Conservation (phyloP, 2,888 invertebrate genomes). For the Stenotaenia linearis region DNA sequence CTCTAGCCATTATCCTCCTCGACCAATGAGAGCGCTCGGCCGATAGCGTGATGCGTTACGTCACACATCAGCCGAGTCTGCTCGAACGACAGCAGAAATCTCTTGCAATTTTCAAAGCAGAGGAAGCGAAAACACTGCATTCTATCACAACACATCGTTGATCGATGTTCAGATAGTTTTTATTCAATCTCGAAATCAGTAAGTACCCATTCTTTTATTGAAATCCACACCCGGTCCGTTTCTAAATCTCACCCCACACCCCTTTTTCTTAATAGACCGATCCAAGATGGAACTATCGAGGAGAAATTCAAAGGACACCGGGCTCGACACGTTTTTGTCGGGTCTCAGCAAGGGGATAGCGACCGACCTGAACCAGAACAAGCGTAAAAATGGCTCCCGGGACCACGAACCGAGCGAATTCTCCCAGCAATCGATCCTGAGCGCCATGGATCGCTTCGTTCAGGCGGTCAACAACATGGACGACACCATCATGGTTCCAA, state of each 20-base stretch:
- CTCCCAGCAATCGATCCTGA: slow-evolving; percentile 82
- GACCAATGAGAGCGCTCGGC: neutral
- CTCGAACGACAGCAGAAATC: neutral
- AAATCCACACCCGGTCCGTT: too few relatives aligned
- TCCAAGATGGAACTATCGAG: neutral
- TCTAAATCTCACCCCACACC: neutral
- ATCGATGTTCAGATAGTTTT: too few relatives aligned
- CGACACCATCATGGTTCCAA: slow-evolving; percentile 88
- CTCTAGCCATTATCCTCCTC: neutral
- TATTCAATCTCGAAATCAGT: too few relatives aligned
- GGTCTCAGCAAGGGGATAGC: neutral
- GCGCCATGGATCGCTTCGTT: slow-evolving; percentile 87
- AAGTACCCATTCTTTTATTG: too few relatives aligned
- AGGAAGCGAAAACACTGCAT: too few relatives aligned
- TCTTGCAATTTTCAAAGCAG: neutral
- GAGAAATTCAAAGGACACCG: slow-evolving; percentile 8
- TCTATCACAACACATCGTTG: too few relatives aligned
- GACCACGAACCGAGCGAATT: slow-evolving; percentile 39
- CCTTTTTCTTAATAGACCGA: neutral
- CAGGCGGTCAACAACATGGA: slow-evolving; percentile 87
- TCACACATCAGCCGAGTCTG: neutral
- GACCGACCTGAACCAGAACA: slow-evolving; percentile 33
- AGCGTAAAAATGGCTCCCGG: slow-evolving; percentile 34
- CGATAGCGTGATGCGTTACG: neutral
- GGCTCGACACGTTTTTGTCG: slow-evolving; percentile 19